Evolutionary conservation across 2,113 vertebrate genomes (phyloP), one percentile per base, ranked within the genome.

Genomic region (Rhea americana): DNA sequence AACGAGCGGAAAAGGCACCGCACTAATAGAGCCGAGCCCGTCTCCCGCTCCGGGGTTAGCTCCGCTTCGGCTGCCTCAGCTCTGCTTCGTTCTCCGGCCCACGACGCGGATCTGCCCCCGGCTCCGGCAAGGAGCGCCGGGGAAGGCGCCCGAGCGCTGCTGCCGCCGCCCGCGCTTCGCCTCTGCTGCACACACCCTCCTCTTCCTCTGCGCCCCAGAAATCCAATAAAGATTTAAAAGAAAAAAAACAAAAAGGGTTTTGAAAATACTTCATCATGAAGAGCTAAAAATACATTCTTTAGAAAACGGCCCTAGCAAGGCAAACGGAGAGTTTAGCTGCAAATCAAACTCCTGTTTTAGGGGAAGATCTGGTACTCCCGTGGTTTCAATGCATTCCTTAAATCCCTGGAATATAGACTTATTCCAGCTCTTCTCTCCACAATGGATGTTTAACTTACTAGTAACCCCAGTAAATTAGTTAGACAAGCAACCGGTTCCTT

Each of bases 381-480:
- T 21, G 35, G 48, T 47, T 93, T 73, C 55, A 92, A 51, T 12
- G 0, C 7, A 5, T 85, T 63, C 50, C 68, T 91, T 75, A 95
- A 95, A 90, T 14, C 43, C 63, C 39, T 48, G 48, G 74, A 86
- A 84, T 2, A 86, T 51, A 89, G 84, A 86, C 43, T 85, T 82
- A 91, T 74, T 91, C 88, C 90, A 76, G 74, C 75, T 90, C 35
- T 51, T 75, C 51, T 82, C 76, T 76, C 81, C 26, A 1, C 78
- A 87, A 75, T 9, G 18, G 81, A 48, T 82, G 86, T 91, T 94
- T 96, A 91, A 92, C 82, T 85, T 82, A 92, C 84, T 82, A 86
- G 92, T 72, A 96, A 84, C 82, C 88, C 63, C 82, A 77, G 62
- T 92, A 87, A 90, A 94, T 95, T 70, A 92, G 86, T 92, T 93